Percentiles rank a stretch among this genome's conserved stretches.
Evolutionary conservation across 35 echinoderm and acorn worm species (phyloP).

Genomic region (Apostichopus parvimensis): DNA sequence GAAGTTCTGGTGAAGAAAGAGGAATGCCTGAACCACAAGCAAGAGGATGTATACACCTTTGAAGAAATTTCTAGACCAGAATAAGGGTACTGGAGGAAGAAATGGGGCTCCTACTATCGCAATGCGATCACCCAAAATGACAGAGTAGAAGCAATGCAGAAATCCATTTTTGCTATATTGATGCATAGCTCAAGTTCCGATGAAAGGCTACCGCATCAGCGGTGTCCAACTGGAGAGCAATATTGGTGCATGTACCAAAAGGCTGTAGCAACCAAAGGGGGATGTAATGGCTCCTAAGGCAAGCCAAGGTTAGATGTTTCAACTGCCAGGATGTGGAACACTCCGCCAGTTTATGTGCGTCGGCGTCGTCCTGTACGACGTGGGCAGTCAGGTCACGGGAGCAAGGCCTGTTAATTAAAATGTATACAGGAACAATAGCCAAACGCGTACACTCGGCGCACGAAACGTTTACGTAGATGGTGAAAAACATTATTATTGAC

Average conservation of each 20-base stretch:
- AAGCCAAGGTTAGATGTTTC: too few species aligned
- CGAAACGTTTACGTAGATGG: too few species aligned
- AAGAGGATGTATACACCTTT: constrained; percentile 21
- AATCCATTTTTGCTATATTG: not conserved
- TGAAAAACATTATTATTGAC: too few species aligned
- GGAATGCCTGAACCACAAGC: constrained; percentile 10
- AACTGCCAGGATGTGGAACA: too few species aligned
- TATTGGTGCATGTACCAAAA: constrained; percentile 14
- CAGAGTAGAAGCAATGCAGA: not conserved
- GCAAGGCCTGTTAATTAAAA: not conserved
- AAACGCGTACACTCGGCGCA: too few species aligned
- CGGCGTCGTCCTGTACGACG: too few species aligned
- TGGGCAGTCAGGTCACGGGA: not conserved
- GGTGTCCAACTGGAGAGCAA: too few species aligned
- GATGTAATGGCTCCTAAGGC: not conserved
- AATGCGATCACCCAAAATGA: not conserved
- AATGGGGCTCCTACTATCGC: not conserved
- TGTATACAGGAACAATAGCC: too few species aligned
- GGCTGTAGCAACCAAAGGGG: not conserved
- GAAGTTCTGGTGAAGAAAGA: not conserved
- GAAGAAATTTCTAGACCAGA: constrained; percentile 15
- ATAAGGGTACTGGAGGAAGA: not conserved
- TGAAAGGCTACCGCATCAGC: too few species aligned
- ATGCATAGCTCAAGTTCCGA: not conserved
- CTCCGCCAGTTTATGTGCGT: too few species aligned